These are phyloP conservation scores for Trichomalopsis sarcophagae DNA, from an alignment of 1,140 invertebrate genomes.

Conservation along the genomic window DNA sequence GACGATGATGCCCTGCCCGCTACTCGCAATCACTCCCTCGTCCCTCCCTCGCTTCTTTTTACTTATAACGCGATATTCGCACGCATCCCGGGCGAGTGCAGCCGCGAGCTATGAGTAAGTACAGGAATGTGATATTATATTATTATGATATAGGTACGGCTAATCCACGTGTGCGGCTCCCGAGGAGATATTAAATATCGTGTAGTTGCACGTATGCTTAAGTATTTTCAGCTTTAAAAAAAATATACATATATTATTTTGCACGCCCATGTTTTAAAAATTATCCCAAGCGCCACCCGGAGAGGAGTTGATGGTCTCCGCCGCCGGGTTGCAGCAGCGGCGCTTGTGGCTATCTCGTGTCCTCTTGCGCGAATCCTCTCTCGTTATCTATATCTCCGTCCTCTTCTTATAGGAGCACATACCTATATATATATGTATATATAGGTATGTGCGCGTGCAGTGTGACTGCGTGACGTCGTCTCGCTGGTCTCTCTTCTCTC, in stretches of 20 bases:
- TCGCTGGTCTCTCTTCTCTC: no score
- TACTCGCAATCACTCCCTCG: not conserved
- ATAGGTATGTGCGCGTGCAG: no score
- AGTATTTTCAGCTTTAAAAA: no score
- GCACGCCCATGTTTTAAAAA: not conserved
- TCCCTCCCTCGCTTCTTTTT: not conserved
- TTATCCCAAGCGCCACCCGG: not conserved
- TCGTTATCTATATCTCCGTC: no score
- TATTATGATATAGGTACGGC: no score
- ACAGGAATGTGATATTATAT: not conserved
- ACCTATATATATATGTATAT: no score
- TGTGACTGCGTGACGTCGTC: no score
- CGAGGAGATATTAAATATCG: no score
- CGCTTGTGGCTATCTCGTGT: not conserved
- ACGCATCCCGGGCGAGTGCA: slow-evolving; percentile 22
- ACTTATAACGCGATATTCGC: not conserved
- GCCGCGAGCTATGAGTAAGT: no score
- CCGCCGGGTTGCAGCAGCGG: not conserved
- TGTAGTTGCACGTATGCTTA: not conserved
- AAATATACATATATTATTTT: no score
- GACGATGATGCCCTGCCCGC: not conserved
- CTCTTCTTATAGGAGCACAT: no score
- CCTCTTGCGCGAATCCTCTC: no score
- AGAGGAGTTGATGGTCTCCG: not conserved
- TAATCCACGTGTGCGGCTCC: slow-evolving; percentile 10